phyloP scores from a whole-genome alignment of 2,113 vertebrate species.

The Aegotheles bennettii region DNA sequence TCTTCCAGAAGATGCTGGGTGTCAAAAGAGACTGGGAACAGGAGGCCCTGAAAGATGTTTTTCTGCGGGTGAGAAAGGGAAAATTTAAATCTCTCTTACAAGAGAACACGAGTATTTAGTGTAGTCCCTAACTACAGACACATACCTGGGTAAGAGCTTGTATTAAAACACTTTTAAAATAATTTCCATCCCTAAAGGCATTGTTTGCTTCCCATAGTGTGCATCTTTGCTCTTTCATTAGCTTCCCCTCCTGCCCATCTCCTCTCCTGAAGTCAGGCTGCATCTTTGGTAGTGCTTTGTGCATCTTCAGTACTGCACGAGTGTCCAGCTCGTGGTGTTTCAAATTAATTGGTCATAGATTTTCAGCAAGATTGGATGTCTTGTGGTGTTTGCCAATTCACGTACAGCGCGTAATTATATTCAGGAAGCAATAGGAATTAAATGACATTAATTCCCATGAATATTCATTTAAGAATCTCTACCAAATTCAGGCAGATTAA shows the following conservation, averaged over 20 bases:
- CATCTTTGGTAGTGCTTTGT: not conserved
- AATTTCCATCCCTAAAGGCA: not conserved
- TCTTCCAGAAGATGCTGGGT: not conserved
- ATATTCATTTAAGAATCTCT: constrained; percentile 45
- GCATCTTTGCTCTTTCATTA: not conserved
- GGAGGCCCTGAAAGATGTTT: not conserved
- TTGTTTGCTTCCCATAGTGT: not conserved
- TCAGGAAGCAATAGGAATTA: constrained; percentile 55
- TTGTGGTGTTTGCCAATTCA: constrained; percentile 46
- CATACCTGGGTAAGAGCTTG: not conserved
- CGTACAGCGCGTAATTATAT: not conserved
- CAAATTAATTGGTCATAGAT: not conserved
- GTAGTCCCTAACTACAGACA: not conserved
- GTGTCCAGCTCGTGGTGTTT: not conserved
- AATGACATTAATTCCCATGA: constrained; percentile 57
- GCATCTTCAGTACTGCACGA: not conserved
- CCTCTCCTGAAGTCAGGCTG: not conserved
- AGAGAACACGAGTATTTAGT: not conserved
- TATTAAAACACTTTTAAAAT: not conserved
- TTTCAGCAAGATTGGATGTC: not conserved
- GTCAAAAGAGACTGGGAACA: not conserved
- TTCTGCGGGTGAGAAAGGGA: not conserved
- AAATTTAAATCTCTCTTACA: not conserved
- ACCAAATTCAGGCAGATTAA: constrained; percentile 53
- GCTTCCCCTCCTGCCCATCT: not conserved